Evolutionary conservation across 2,888 invertebrate genomes (phyloP), one percentile per base, ranked within the genome.

Genomic region (Pegoplata infirma): DNA sequence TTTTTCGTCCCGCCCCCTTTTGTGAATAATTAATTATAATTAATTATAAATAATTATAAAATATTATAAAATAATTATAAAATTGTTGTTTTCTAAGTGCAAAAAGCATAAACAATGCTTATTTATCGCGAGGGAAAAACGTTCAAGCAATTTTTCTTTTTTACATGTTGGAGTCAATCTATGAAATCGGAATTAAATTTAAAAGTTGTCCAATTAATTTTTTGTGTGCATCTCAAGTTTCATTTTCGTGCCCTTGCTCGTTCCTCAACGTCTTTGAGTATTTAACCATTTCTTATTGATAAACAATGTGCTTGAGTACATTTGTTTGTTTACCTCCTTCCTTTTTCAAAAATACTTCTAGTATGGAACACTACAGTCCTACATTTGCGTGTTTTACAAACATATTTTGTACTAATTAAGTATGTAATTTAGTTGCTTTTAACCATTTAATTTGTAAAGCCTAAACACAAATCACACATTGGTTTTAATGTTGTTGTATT

Each of bases 341-440:
- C 16, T 59, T 44, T 23, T n/a, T n/a, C n/a, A n/a, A n/a, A n/a
- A n/a, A n/a, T 32, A 32, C 5, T 25, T 47, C n/a, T 19, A 47
- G n/a, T 16, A 14, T 10, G 10, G 21, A 21, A 6, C 4, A n/a
- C 17, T 12, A 55, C 46, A 67, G 23, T 8, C 14, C 32, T 47
- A 40, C 3, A 25, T 19, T 28, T 69, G 58, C 68, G 58, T 59
- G 68, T 21, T 61, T 2, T 40, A 44, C 7, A 44, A 17, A n/a
- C 44, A 44, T 46, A 61, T 61, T 71, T 61, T 14, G 25, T 44
- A 40, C 36, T 28, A 69, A 69, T 69, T 49, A 51, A 69, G 32
- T 59, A 21, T 25, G 14, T 28, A 61, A 61, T 53, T 71, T 61
- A 71, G 14, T 46, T 21, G 21, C n/a, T 69, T 61, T 53, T 51